A percentile compares a stretch with the other conserved stretches of the same genome.
Evolutionary conservation across 2,113 vertebrate genomes (phyloP).

Genomic region (Nipponia nippon): DNA sequence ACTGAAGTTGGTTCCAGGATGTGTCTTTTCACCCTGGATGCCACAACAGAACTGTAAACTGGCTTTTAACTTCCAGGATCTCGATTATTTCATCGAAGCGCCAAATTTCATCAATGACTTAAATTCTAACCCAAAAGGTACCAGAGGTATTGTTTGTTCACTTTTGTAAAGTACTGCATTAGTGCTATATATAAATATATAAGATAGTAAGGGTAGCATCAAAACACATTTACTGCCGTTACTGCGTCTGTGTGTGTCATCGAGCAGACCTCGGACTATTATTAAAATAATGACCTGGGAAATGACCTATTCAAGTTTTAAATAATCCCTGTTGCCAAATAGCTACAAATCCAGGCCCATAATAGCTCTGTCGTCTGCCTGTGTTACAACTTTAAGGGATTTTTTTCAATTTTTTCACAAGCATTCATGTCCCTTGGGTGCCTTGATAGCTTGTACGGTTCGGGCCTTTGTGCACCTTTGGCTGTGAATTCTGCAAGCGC

Average conservation of each 20-base stretch:
- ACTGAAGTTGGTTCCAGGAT: not conserved
- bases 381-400: rapidly evolving
- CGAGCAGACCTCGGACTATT: not conserved
- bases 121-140: not conserved
- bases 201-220: not conserved
- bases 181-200: not conserved
- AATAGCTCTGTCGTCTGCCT: not conserved
- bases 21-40: not conserved
- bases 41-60: not conserved
- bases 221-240: not conserved
- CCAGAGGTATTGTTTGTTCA: not conserved
- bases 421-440: not conserved
- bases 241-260: not conserved
- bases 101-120: not conserved
- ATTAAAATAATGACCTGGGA: not conserved
- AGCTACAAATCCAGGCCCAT: not conserved
- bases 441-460: not conserved
- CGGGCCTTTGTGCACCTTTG: not conserved
- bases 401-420: not conserved
- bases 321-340: not conserved
- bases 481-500: not conserved
- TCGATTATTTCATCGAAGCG: not conserved
- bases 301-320: not conserved
- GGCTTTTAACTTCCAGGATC: not conserved
- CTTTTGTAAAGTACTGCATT: not conserved